Evolutionary conservation across 2,888 invertebrate species (phyloP), one percentile per base, ranked within the genome.

Genomic region (Meganola albula): DNA sequence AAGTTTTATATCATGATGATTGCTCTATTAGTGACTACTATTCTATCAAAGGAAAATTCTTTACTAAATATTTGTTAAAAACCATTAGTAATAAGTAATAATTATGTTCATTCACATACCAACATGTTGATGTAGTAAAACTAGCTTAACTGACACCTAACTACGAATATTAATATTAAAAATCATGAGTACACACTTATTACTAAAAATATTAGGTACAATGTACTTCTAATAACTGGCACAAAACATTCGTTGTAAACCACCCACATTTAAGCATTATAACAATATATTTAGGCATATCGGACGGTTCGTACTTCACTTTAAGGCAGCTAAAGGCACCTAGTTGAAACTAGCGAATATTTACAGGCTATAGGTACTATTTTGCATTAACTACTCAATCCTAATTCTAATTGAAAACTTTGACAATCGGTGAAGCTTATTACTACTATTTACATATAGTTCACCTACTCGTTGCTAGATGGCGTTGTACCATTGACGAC

Each of bases 261-360:
- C 49, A 79, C 76, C 76, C 74, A 76, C 72, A 66, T 51, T 48
- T 48, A 56, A 54, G 54, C 46, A 54, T 39, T 47, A 40, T 30
- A 39, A 49, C 45, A 42, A 29, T 46, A 47, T 25, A 53, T 50
- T 72, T 78, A 82, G 76, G 74, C 78, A 72, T 63, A 60, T 45
- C 73, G 83, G 84, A 83, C 82, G 83, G 84, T 78, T 67, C 62
- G 63, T 53, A 63, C 58, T 70, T 70, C 59, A 56, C 67, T 71
- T 52, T 74, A 82, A 82, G 79, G 77, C 79, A 77, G 67, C 66
- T 68, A 66, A 75, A 79, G 76, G 75, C 79, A 83, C 76, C 68
- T 63, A 51, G 38, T 35, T 44, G 33, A 24, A 31, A 52, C 37
- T 50, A 51, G 44, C 31, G 25, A 42, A 30, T 55, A 56, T 58